These are phyloP conservation scores for Luperina testacea DNA, from an alignment of 2,888 invertebrate genomes.

Conservation along the genomic window DNA sequence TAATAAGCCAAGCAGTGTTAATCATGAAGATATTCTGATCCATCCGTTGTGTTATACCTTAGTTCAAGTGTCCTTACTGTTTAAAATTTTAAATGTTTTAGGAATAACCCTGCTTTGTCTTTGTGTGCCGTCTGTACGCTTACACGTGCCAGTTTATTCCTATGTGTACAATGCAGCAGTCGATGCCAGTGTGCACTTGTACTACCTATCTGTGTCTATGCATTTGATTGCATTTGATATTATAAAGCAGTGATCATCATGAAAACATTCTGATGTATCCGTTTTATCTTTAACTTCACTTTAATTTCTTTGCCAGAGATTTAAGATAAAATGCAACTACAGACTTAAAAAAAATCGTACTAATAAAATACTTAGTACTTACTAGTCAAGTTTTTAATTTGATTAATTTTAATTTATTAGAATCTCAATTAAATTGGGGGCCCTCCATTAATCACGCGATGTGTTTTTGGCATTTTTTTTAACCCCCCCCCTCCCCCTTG, in stretches of 20 bases:
- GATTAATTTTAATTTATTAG: not conserved
- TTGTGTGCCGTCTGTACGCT: constrained; percentile 70
- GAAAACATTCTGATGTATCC: constrained; percentile 30
- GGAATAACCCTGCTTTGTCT: constrained; percentile 64
- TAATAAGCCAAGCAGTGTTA: constrained; percentile 1
- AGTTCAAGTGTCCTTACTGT: not conserved
- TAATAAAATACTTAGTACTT: not conserved
- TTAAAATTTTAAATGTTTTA: constrained; percentile 18
- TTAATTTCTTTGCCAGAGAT: not conserved
- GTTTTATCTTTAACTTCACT: constrained; percentile 6
- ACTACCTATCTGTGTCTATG: constrained; percentile 58
- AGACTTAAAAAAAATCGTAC: not conserved
- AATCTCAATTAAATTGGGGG: not conserved
- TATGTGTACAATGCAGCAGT: constrained; percentile 74
- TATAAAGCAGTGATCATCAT: constrained; percentile 36
- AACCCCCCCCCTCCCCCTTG: no score
- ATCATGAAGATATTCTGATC: constrained; percentile 45
- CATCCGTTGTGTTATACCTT: constrained; percentile 4
- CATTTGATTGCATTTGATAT: constrained; percentile 27
- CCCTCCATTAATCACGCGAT: no score
- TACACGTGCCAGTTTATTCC: constrained; percentile 75
- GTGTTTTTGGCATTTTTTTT: no score
- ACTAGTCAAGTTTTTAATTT: not conserved
- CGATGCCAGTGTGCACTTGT: constrained; percentile 68
- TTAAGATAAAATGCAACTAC: not conserved